phyloP scores from a whole-genome alignment of 2,113 vertebrate species.

The Podiceps cristatus region DNA sequence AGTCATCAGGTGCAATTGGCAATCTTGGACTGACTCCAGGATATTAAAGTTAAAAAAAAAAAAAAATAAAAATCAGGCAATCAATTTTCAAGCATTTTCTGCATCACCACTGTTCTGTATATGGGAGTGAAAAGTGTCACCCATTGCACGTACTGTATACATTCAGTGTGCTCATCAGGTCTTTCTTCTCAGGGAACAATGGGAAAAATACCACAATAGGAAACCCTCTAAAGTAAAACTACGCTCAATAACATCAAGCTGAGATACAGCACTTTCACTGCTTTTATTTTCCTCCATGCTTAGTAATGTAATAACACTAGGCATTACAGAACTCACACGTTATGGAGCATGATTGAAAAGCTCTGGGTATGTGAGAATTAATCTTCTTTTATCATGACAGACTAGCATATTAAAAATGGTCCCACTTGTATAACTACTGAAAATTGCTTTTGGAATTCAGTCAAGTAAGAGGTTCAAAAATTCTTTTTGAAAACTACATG shows the following conservation, averaged over 20 bases:
- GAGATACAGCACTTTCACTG: slow-evolving; percentile 63
- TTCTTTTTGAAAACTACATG: not conserved
- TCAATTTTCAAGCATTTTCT: slow-evolving; percentile 56
- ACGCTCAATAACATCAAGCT: slow-evolving; percentile 72
- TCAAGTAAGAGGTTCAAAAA: slow-evolving; percentile 1
- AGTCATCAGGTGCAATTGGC: not conserved
- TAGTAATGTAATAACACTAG: slow-evolving; percentile 67
- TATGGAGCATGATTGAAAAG: slow-evolving; percentile 58
- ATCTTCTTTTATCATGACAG: slow-evolving; percentile 61
- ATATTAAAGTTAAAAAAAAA: slow-evolving; percentile 3
- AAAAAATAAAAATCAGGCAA: not conserved
- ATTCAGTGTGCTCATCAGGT: slow-evolving; percentile 66
- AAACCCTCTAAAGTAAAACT: slow-evolving; percentile 70
- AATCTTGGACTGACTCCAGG: not conserved
- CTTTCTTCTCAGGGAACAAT: slow-evolving; percentile 72
- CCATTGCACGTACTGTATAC: slow-evolving; percentile 10
- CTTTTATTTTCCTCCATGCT: slow-evolving; percentile 69
- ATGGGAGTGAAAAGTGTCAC: slow-evolving; percentile 42
- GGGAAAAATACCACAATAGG: slow-evolving; percentile 67
- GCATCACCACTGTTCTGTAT: slow-evolving; percentile 16
- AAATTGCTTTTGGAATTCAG: slow-evolving; percentile 52
- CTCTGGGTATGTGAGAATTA: slow-evolving; percentile 46
- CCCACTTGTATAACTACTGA: slow-evolving; percentile 30
- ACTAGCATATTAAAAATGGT: slow-evolving; percentile 51
- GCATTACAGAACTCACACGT: slow-evolving; percentile 35